Conservation (phyloP, 2,888 invertebrate genomes). For the Cheiracanthium punctorium region DNA sequence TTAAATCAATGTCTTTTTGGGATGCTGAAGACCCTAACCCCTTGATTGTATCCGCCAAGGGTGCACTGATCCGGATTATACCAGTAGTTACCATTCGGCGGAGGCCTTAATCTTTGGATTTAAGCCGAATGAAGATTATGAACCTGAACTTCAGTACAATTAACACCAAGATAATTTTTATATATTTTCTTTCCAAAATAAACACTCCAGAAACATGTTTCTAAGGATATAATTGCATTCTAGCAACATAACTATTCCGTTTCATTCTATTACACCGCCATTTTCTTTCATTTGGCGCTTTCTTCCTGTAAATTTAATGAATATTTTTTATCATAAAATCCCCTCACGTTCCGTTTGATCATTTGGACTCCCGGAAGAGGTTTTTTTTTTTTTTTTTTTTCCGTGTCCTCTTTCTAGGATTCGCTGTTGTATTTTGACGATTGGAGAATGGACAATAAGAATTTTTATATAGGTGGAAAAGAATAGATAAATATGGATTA, state of each 20-base stretch:
- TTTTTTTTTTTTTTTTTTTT: not conserved
- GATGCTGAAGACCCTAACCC: too few species aligned
- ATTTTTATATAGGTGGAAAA: not conserved
- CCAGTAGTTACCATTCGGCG: too few species aligned
- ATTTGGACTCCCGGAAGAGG: not conserved
- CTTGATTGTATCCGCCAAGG: too few species aligned
- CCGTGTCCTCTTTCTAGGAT: not conserved
- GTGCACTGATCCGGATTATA: too few species aligned
- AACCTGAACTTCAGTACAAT: not conserved
- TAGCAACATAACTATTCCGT: not conserved
- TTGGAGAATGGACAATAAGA: not conserved
- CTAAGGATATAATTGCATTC: not conserved
- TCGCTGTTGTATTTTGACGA: not conserved
- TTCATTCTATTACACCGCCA: not conserved
- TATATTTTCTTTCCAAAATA: not conserved
- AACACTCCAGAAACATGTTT: not conserved
- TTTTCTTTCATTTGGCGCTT: not conserved
- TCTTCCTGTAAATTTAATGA: conserved; percentile 3
- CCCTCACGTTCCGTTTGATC: not conserved
- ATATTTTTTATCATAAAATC: not conserved
- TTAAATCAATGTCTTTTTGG: too few species aligned
- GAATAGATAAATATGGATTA: not conserved
- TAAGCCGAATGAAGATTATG: too few species aligned
- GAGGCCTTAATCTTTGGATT: too few species aligned
- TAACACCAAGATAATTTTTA: not conserved